Base-by-base conservation (phyloP, 2,113 vertebrate species). In the Neogale vison region DNA sequence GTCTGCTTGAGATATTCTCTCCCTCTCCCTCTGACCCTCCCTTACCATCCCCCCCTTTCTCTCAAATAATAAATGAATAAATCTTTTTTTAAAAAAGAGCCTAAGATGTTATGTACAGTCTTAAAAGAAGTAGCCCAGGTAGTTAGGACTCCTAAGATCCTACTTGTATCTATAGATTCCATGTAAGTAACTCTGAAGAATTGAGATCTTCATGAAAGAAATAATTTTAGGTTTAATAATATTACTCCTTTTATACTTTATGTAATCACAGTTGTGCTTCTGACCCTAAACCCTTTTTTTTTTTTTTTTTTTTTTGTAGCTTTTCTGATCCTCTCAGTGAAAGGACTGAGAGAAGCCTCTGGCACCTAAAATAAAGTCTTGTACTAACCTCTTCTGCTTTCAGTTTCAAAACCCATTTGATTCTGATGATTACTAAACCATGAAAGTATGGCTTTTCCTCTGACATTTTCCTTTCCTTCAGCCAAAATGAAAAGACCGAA, bases 311-410 rank as follows among this genome's bases (percentile, higher is more conserved):
- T 90, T 65, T 79, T 82, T 67, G 36, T 55, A 82, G 61, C 59
- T 86, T 67, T 86, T 86, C 67, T 82, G 52, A 71, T 65, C 55
- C 42, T 84, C 12, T 61, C 79, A 52, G 1, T 79, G 39, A 69
- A 74, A 90, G 91, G 57, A 76, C 94, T 45, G 50, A 87, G 42
- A 86, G 36, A 50, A 34, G 36, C 34, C 20, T 29, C 34, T 69
- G 50, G 77, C 57, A 24, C 77, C 82, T 57, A 93, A 90, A 96
- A 93, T 90, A 91, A 72, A 47, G 1, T 85, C 65, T 81, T 42
- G 31, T 13, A 2, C 55, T 94, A 65, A 52, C 84, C 93, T 81
- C 96, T 95, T 84, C 88, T 85, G 83, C 95, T 95, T 90, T 96
- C 76, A 39, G 69, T 95, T 94, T 92, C 74, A 72, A 93, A 65